A percentile compares a stretch with the other conserved stretches of the same genome.
Conservation (phyloP, 2,888 invertebrate species). For the Chymomyza caudatula region DNA sequence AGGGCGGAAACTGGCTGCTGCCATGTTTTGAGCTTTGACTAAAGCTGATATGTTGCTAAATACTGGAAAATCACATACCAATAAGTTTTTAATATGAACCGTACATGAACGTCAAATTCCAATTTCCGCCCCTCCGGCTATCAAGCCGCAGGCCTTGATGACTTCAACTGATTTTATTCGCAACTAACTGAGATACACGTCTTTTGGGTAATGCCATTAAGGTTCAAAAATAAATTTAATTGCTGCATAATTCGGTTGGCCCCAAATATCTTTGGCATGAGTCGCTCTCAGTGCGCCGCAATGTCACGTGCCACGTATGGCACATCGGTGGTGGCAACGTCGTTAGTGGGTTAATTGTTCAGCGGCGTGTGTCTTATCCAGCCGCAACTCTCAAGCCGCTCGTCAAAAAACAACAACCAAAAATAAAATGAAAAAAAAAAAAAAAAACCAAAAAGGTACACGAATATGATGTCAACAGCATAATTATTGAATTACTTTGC, state of each 20-base stretch:
- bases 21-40: no score
- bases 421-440: slow-evolving; percentile 25
- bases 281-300: slow-evolving; percentile 9
- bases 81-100: background rate
- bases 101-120: background rate
- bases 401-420: slow-evolving; percentile 10
- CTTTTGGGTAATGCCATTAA: background rate
- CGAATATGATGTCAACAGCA: slow-evolving; percentile 69
- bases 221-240: slow-evolving; percentile 7
- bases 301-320: slow-evolving; percentile 30
- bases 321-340: slow-evolving; percentile 26
- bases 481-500: slow-evolving; percentile 66
- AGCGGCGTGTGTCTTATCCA: slow-evolving; percentile 42
- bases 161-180: background rate
- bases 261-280: background rate
- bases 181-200: background rate
- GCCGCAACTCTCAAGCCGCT: slow-evolving; percentile 36
- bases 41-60: no score
- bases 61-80: background rate
- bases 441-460: slow-evolving; percentile 30
- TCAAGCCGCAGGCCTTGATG: background rate
- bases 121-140: background rate
- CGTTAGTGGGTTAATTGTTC: slow-evolving; percentile 46
- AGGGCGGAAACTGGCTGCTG: no score
- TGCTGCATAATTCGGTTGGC: slow-evolving; percentile 8